Conservation (phyloP, 2,797 vertebrate species). For the Pitangus sulphuratus region DNA sequence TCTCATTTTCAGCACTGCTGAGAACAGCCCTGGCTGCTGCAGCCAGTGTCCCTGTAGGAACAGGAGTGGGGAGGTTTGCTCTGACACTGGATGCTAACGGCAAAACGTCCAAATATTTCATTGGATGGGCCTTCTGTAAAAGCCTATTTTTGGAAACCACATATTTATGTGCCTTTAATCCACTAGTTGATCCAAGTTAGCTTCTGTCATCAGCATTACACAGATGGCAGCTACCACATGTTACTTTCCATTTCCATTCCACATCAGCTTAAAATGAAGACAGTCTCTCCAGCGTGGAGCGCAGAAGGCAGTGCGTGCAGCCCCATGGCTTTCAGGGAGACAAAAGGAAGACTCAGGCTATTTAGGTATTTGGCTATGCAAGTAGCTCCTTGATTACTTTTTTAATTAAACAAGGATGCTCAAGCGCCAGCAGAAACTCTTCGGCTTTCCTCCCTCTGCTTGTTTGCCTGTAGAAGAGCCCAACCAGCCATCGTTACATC, state of each 20-base stretch:
- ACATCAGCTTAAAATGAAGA: conserved; percentile 19
- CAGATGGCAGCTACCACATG: conserved; percentile 53
- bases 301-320: background rate
- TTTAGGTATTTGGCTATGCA: background rate
- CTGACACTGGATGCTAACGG: background rate
- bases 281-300: background rate
- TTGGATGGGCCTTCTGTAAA: conserved; percentile 8
- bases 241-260: conserved; percentile 55
- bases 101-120: background rate
- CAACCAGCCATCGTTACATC: background rate
- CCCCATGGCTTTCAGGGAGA: background rate
- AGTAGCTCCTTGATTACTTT: background rate
- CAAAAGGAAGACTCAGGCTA: background rate
- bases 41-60: background rate
- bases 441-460: background rate
- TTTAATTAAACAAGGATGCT: conserved; percentile 1
- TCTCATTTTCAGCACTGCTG: background rate
- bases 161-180: conserved; percentile 59
- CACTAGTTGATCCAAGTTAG: conserved; percentile 47
- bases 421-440: background rate
- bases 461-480: background rate
- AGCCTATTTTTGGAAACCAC: conserved; percentile 40
- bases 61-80: background rate
- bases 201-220: conserved; percentile 47
- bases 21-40: conserved; percentile 14